Conservation (phyloP, 2,888 invertebrate species). For the Cactoblastis cactorum region DNA sequence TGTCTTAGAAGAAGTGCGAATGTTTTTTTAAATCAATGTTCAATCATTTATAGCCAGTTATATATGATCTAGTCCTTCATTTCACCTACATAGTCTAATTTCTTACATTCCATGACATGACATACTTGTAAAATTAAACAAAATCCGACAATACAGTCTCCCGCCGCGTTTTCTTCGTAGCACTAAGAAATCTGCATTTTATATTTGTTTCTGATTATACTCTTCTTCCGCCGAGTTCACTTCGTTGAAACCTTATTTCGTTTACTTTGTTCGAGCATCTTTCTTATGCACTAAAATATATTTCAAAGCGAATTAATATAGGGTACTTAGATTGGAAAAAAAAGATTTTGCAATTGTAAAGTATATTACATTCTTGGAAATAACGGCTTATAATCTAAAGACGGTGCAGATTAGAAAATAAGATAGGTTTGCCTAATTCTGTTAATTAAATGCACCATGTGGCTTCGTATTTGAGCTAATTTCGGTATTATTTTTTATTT, state of each 20-base stretch:
- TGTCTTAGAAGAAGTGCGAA: too few species aligned
- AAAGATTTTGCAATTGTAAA: background rate
- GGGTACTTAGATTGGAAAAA: background rate
- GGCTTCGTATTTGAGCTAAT: too few species aligned
- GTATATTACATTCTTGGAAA: too few species aligned
- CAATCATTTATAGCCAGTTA: too few species aligned
- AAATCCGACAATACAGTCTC: background rate
- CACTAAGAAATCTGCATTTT: constrained; percentile 4
- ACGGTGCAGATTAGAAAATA: too few species aligned
- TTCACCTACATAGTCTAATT: background rate
- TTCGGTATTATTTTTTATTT: too few species aligned
- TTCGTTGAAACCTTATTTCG: constrained; percentile 3
- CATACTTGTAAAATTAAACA: background rate
- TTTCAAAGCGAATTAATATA: background rate
- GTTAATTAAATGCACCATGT: too few species aligned
- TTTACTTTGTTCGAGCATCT: background rate
- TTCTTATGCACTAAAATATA: background rate
- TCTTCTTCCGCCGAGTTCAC: constrained; percentile 1
- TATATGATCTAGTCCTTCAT: too few species aligned
- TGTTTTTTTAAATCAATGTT: too few species aligned
- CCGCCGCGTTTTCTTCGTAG: background rate
- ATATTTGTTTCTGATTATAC: constrained; percentile 8
- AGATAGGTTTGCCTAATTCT: too few species aligned
- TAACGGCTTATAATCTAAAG: too few species aligned
- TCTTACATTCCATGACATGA: background rate